A percentile compares a stretch with the other conserved stretches of the same genome.
Evolutionary conservation across 2,113 vertebrate genomes (phyloP).

Genomic region (Megaceryle torquata): DNA sequence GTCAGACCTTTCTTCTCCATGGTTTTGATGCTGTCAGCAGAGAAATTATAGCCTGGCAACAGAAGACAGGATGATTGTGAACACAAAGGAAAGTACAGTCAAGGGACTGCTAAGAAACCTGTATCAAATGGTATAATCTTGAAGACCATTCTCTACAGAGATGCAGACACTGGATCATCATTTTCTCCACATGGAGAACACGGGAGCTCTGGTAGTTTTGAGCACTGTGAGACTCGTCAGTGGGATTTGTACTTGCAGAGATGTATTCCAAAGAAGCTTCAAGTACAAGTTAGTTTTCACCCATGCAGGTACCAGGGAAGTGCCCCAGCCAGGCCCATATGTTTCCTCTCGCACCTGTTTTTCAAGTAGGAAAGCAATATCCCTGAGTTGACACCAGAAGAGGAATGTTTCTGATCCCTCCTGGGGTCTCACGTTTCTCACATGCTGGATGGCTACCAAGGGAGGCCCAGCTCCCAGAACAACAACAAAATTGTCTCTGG

Average conservation of each 20-base stretch:
- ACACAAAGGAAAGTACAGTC: background rate
- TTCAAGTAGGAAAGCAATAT: background rate
- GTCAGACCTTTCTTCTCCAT: slow-evolving; percentile 80
- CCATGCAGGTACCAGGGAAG: background rate
- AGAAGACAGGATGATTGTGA: background rate
- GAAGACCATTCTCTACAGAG: background rate
- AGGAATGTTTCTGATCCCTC: background rate
- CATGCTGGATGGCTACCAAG: background rate
- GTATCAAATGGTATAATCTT: background rate
- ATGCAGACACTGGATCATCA: background rate
- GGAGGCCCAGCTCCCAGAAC: background rate
- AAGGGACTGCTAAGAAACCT: background rate
- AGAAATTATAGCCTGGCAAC: slow-evolving; percentile 85
- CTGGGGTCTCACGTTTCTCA: background rate
- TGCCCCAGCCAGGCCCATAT: background rate
- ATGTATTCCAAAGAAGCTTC: background rate
- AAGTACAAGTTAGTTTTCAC: background rate
- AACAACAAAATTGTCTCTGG: background rate
- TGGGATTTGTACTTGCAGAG: background rate
- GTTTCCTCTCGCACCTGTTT: background rate
- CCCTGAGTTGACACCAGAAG: background rate
- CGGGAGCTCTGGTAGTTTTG: background rate
- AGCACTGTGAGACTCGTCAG: background rate
- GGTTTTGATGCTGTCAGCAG: slow-evolving; percentile 73
- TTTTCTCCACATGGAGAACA: background rate